These are phyloP conservation scores for Bombyx mori DNA, from an alignment of 1,140 invertebrate species.

Conservation along the genomic window DNA sequence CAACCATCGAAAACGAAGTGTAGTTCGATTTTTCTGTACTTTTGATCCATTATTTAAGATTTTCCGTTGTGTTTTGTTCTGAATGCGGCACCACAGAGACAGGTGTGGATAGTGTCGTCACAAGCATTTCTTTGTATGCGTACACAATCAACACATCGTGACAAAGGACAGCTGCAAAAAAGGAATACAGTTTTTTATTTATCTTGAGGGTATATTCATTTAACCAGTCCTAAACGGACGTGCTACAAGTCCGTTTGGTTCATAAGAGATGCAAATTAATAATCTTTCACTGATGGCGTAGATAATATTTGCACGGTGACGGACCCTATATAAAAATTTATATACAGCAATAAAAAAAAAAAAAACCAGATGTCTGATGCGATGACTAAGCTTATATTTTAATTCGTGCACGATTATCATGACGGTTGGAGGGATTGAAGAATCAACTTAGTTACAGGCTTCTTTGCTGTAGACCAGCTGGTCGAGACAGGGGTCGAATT, in stretches of 20 bases:
- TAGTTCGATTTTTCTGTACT: background rate
- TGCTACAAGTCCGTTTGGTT: background rate
- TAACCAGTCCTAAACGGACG: background rate
- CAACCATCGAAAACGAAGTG: background rate
- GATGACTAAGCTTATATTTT: background rate
- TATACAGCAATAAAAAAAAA: no score
- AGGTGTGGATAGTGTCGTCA: background rate
- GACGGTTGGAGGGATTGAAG: no score
- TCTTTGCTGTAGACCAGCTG: no score
- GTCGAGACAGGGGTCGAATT: no score
- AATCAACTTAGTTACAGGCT: no score
- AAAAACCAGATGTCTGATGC: background rate
- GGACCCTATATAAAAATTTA: no score
- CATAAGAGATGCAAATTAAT: background rate
- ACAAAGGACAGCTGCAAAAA: conserved; percentile 24
- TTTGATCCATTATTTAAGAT: background rate
- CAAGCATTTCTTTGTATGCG: conserved; percentile 17
- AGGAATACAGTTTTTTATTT: conserved; percentile 1
- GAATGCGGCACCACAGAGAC: background rate
- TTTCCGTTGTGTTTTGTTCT: background rate
- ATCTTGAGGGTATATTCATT: background rate
- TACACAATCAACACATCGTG: conserved; percentile 24
- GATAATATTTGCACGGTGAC: background rate
- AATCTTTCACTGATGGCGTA: no score
- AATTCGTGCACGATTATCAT: no score